Percentiles rank a stretch among this genome's conserved stretches.
Evolutionary conservation across 23 tunicate species (phyloP).

Genomic region (Botrylloides violaceus): DNA sequence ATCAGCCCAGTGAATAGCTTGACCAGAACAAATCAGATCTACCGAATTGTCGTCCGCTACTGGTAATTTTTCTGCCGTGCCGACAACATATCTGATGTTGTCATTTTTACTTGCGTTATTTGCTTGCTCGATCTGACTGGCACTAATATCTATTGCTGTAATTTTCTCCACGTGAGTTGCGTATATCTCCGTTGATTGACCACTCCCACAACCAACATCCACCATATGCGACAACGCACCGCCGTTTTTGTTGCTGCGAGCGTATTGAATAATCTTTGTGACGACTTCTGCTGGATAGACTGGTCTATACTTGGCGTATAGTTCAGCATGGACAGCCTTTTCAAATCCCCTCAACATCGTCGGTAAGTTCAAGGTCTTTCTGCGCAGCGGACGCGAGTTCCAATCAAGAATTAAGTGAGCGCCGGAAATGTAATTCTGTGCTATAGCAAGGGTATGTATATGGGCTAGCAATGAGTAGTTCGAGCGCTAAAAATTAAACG

Average conservation of each 20-base stretch:
- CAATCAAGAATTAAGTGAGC: too few relatives aligned
- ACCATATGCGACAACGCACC: constrained; percentile 15
- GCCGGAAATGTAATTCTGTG: too few relatives aligned
- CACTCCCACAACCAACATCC: constrained; percentile 86
- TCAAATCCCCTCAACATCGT: not conserved
- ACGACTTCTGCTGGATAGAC: not conserved
- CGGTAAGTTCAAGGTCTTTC: too few relatives aligned
- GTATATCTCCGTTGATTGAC: constrained; percentile 48
- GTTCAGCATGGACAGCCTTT: not conserved
- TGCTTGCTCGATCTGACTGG: constrained; percentile 50
- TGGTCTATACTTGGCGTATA: not conserved
- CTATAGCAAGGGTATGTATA: too few relatives aligned
- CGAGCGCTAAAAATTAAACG: too few relatives aligned
- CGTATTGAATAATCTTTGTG: not conserved
- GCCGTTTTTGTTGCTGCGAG: not conserved
- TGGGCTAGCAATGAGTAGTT: too few relatives aligned
- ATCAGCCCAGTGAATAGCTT: constrained; percentile 82
- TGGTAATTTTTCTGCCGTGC: constrained; percentile 36
- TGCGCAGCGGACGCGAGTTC: too few relatives aligned
- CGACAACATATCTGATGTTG: constrained; percentile 38
- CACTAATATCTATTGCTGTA: constrained; percentile 64
- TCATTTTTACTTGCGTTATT: constrained; percentile 14
- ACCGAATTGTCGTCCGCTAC: constrained; percentile 26
- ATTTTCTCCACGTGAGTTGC: constrained; percentile 33
- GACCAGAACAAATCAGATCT: constrained; percentile 57